Base-by-base conservation (phyloP, 2,888 invertebrate genomes). In the Chalcis sispes region DNA sequence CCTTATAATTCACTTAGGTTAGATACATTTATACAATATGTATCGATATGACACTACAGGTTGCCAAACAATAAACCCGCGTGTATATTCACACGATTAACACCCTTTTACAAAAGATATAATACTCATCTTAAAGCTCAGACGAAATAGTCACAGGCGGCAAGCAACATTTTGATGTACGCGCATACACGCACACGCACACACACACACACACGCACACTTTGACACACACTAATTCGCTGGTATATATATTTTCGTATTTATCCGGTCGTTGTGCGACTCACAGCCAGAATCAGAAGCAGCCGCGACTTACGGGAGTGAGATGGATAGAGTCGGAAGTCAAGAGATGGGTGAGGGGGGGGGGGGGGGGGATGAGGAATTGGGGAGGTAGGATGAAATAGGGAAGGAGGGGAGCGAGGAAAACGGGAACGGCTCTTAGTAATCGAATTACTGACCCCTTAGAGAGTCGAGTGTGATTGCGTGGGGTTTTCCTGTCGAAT, bases 391-490 rank as follows among this genome's bases (percentile, higher is more conserved):
- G 27, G 42, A 13, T 13, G 40, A 46, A 23, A 29, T 18, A 20
- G 52, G 46, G 42, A 52, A 23, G 40, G 36, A n/a, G 5, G 8
- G 50, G 23, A n/a, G 46, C 40, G 46, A 66, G 79, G 79, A 75
- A 76, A 77, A 80, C 77, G 80, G 83, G 77, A 77, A 80, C 77
- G 80, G 83, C 83, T 85, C 80, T 83, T 80, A 72, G 85, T 87
- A 87, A 87, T 87, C 85, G 86, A 87, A 87, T 87, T 87, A 87
- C 84, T 81, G 81, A 82, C 84, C 87, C 87, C 84, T 84, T 82
- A 82, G 83, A 84, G 83, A 84, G 84, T 83, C 86, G 83, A 85
- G 85, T 86, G 87, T 86, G 87, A 87, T 87, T 87, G 87, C 86
- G 82, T 81, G 82, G 82, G 82, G 78, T 82, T 79, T 79, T 84